phyloP scores from a whole-genome alignment of 2,113 vertebrate genomes.

The Chaenogobius annularis region DNA sequence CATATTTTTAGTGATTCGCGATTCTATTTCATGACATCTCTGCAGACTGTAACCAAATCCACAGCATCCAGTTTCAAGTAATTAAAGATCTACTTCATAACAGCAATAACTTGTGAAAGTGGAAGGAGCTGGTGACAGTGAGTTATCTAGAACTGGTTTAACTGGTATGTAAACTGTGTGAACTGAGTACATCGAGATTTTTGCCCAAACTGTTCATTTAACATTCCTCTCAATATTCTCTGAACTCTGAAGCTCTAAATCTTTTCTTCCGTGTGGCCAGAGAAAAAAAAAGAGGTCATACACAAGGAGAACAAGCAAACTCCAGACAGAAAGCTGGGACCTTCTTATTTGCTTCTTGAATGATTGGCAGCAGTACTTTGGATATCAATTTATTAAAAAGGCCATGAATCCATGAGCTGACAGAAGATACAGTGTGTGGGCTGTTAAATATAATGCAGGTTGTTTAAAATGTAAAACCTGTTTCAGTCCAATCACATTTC shows the following conservation, averaged over 20 bases:
- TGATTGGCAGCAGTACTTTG: background rate
- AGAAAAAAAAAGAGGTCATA: background rate
- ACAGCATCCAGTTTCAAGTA: background rate
- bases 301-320: background rate
- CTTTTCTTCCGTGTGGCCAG: no score
- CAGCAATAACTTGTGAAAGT: background rate
- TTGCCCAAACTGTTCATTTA: background rate
- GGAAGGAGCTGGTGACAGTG: background rate
- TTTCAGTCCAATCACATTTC: background rate
- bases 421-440: constrained; percentile 7
- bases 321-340: background rate
- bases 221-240: no score
- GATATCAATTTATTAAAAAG: constrained; percentile 37
- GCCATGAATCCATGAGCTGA: constrained; percentile 29
- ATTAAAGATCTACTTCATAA: background rate
- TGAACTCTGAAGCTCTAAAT: no score
- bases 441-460: background rate
- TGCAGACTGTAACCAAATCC: background rate
- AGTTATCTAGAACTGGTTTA: background rate
- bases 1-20: background rate
- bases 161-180: background rate
- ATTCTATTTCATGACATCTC: background rate
- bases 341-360: background rate
- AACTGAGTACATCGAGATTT: background rate
- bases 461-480: constrained; percentile 5